Conservation (phyloP, 2,113 vertebrate species). For the human (Homo sapiens) region DNA sequence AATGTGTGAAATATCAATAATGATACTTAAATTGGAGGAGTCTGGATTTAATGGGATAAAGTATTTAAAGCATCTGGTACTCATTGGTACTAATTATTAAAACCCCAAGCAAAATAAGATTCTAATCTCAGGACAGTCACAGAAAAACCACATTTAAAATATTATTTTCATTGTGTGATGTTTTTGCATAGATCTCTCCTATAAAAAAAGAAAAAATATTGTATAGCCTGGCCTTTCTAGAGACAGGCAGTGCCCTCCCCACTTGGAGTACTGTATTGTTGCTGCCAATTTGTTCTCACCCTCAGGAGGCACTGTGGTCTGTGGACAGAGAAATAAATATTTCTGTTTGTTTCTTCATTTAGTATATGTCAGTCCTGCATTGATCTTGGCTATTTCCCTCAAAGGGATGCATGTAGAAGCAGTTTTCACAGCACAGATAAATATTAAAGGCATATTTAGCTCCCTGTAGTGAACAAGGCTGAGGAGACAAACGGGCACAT, state of each 20-base stretch:
- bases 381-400: conserved; percentile 79
- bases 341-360: conserved; percentile 80
- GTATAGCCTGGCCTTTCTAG: background rate
- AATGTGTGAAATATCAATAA: background rate
- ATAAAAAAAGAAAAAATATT: background rate
- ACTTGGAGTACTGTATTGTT: background rate
- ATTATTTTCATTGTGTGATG: background rate
- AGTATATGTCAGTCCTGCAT: conserved; percentile 72
- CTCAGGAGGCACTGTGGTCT: conserved; percentile 57
- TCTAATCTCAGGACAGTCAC: background rate
- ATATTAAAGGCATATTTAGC: conserved; percentile 81
- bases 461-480: conserved; percentile 62
- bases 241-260: background rate
- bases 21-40: background rate
- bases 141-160: conserved; percentile 12
- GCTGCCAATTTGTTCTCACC: conserved; percentile 59
- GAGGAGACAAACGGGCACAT: conserved; percentile 60
- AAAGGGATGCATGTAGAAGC: conserved; percentile 76
- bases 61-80: background rate
- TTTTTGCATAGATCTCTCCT: background rate
- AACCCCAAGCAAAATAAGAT: background rate
- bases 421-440: conserved; percentile 78
- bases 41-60: background rate
- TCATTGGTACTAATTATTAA: background rate
- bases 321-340: conserved; percentile 79